Percentiles rank a stretch among this genome's conserved stretches.
These are phyloP conservation scores for Periophthalmodon schlosseri DNA, from an alignment of 2,113 vertebrate genomes.

Conservation along the genomic window DNA sequence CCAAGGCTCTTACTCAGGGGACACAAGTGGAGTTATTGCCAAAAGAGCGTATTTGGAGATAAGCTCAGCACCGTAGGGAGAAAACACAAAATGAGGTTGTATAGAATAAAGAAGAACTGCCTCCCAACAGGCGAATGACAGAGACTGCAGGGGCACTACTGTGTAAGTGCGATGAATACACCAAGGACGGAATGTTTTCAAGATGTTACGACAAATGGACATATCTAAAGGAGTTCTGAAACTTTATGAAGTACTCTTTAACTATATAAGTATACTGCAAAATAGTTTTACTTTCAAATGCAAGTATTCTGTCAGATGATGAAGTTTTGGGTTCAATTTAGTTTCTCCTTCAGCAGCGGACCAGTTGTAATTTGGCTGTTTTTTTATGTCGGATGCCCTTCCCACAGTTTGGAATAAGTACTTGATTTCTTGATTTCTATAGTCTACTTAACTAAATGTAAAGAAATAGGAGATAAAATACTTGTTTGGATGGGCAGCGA, in stretches of 20 bases:
- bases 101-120: background rate
- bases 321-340: background rate
- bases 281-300: too few relatives aligned
- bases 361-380: too few relatives aligned
- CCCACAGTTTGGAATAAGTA: too few relatives aligned
- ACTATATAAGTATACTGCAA: background rate
- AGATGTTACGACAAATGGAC: background rate
- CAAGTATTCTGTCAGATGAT: background rate
- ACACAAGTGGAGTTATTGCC: constrained; percentile 22
- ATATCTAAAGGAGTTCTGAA: background rate
- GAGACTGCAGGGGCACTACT: background rate
- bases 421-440: too few relatives aligned
- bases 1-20: constrained; percentile 28
- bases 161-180: background rate
- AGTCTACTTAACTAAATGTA: too few relatives aligned
- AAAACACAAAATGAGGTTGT: constrained; percentile 28
- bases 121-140: background rate
- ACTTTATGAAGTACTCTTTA: background rate
- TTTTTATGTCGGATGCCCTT: too few relatives aligned
- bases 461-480: too few relatives aligned
- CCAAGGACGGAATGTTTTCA: background rate
- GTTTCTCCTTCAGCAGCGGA: too few relatives aligned
- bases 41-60: constrained; percentile 24
- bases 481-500: too few relatives aligned
- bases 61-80: constrained; percentile 23